Evolutionary conservation across 1,140 invertebrate species (phyloP), one percentile per base, ranked within the genome.

Genomic region (Megalonaias nervosa): DNA sequence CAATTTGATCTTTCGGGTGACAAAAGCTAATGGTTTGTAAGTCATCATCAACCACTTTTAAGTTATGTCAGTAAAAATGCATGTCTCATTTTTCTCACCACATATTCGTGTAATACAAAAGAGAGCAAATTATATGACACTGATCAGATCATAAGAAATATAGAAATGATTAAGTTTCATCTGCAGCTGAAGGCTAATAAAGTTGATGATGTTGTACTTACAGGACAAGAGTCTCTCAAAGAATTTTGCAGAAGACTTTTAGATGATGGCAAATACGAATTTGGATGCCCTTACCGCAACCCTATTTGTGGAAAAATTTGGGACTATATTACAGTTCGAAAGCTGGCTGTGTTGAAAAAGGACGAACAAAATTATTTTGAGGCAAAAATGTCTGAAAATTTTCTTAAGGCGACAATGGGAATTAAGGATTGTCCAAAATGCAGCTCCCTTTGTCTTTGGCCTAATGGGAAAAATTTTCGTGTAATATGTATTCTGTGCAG

Each of bases 391-490:
- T 15, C 75, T 16, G 48, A 75, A 56, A 81, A 78, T 26, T 78
- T 75, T 31, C 21, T 81, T 1, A 19, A 38, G 12, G 78, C 71
- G 38, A 16, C 72, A 12, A 31, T 67, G 17, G 72, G 72, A 23
- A 81, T 81, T 11, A 71, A 81, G n/a, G 68, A 77, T 58, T 81
- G 80, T 62, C 73, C 75, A 14, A 71, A 73, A 55, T 81, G 80
- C 62, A 9, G 21, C 62, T 62, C 75, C 3, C 75, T 58, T 48
- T 77, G 80, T 58, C 73, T 62, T 13, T 17, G 72, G 21, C 19
- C 23, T 15, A 75, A 67, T 26, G 68, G 48, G 38, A 68, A 74
- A 61, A 69, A 67, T 21, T 23, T 61, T 1, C 21, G 81, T 15
- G 74, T 74, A 1, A 48, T 79, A 21, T 82, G 81, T 65, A 67